phyloP scores from a whole-genome alignment of 2,113 vertebrate genomes.

The Mastomys natalensis region DNA sequence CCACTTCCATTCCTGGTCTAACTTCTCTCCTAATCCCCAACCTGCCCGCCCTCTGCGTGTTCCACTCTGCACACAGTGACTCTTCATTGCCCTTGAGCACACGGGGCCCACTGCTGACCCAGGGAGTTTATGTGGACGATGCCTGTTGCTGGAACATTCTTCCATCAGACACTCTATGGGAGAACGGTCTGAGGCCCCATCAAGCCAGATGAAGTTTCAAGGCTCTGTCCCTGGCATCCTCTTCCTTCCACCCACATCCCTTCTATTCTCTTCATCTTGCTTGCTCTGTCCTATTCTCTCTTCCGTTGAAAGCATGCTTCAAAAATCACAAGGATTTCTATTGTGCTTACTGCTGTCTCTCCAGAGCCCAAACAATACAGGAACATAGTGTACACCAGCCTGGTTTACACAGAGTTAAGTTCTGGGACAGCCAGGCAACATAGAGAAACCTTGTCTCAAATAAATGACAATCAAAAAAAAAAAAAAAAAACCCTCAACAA shows the following conservation, averaged over 20 bases:
- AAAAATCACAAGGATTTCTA: not conserved
- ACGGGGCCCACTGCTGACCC: not conserved
- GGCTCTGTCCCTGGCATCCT: not conserved
- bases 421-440: not conserved
- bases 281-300: not conserved
- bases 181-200: not conserved
- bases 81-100: not conserved
- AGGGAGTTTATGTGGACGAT: not conserved
- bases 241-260: not conserved
- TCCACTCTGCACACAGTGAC: not conserved
- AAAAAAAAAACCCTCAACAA: not conserved
- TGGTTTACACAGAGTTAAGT: not conserved
- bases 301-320: not conserved
- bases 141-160: not conserved
- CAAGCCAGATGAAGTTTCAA: not conserved
- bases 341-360: not conserved
- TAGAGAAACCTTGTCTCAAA: not conserved
- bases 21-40: not conserved
- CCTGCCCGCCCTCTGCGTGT: not conserved
- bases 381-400: not conserved
- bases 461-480: not conserved
- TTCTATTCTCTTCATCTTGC: not conserved
- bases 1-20: not conserved
- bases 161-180: no score
- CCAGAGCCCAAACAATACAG: slow-evolving; percentile 16